phyloP scores from a whole-genome alignment of 1,140 invertebrate genomes.

The Trichoplusia ni region DNA sequence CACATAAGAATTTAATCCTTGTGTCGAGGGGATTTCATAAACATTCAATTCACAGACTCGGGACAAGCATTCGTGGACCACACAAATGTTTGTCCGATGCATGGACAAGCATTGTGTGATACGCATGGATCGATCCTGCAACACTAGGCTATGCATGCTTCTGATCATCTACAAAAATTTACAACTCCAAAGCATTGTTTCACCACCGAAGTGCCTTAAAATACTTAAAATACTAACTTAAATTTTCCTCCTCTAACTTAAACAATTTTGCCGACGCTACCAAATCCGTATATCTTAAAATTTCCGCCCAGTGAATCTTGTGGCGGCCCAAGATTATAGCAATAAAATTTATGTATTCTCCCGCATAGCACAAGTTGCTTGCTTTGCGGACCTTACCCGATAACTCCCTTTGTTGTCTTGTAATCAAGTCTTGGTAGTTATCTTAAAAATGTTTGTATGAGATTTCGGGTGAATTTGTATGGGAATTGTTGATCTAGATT shows the following conservation, averaged over 20 bases:
- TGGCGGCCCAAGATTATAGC: conserved; percentile 67
- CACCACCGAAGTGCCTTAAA: too few species aligned
- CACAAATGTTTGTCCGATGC: too few species aligned
- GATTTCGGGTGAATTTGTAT: background rate
- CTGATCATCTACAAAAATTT: too few species aligned
- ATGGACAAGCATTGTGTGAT: too few species aligned
- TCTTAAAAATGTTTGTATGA: conserved; percentile 18
- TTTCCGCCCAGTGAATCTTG: conserved; percentile 79
- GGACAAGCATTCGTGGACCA: too few species aligned
- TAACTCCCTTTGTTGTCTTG: background rate
- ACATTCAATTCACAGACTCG: too few species aligned
- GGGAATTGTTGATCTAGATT: background rate
- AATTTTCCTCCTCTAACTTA: background rate
- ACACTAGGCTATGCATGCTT: too few species aligned
- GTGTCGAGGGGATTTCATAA: too few species aligned
- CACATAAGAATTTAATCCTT: too few species aligned
- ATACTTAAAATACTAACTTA: too few species aligned
- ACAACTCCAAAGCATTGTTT: background rate
- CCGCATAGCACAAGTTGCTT: conserved; percentile 20
- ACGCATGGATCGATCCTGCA: too few species aligned
- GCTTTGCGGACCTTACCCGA: background rate
- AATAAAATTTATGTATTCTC: conserved; percentile 75
- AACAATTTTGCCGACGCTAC: conserved; percentile 55
- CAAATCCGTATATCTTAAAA: conserved; percentile 77
- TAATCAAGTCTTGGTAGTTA: conserved; percentile 14